Conservation (phyloP, 2,113 vertebrate species). For the Prionailurus bengalensis region DNA sequence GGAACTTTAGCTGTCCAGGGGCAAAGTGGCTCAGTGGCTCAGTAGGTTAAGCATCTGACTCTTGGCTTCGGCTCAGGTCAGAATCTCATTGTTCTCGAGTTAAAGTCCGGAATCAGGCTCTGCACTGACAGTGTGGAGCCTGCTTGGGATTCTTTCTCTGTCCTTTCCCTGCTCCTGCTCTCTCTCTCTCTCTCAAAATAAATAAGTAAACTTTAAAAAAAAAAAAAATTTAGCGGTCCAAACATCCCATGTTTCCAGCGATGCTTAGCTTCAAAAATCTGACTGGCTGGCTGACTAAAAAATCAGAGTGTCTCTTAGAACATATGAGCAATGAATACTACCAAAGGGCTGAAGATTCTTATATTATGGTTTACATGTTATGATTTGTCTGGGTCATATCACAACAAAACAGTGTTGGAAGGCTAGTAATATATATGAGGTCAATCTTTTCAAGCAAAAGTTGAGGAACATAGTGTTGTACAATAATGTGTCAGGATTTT, state of each 20-base stretch:
- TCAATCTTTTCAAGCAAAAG: slow-evolving; percentile 30
- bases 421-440: neutral
- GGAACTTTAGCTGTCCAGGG: neutral
- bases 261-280: slow-evolving; percentile 25
- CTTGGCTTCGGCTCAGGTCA: too few species aligned
- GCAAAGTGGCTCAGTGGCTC: too few species aligned
- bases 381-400: neutral
- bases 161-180: too few species aligned
- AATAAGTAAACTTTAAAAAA: too few species aligned
- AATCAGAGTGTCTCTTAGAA: neutral
- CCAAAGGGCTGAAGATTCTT: neutral
- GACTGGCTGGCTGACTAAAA: neutral
- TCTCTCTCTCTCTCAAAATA: too few species aligned
- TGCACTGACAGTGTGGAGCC: too few species aligned
- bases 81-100: too few species aligned
- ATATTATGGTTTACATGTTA: neutral
- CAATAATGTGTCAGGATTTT: neutral
- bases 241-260: neutral
- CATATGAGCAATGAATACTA: neutral
- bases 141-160: too few species aligned
- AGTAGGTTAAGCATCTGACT: too few species aligned
- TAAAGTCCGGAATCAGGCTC: too few species aligned
- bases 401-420: neutral
- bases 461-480: neutral
- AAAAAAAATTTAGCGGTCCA: neutral